These are phyloP conservation scores for Galleria mellonella DNA, from an alignment of 1,140 invertebrate genomes.

Conservation along the genomic window DNA sequence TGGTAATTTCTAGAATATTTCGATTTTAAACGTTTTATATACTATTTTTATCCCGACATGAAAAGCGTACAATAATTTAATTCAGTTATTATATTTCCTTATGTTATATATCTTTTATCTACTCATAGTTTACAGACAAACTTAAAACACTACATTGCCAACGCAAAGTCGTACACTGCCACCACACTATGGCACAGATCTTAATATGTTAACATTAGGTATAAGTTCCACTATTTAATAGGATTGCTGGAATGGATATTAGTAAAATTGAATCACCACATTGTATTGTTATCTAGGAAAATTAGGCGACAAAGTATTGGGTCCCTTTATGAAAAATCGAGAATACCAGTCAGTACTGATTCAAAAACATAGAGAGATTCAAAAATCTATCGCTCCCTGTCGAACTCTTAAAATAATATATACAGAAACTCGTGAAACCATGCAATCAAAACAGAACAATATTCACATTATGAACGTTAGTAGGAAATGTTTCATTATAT, in stretches of 20 bases:
- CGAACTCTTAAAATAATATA: conserved; percentile 70
- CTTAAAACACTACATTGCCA: conserved; percentile 57
- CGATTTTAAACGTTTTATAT: no score
- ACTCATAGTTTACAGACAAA: conserved; percentile 60
- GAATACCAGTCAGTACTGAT: conserved; percentile 2
- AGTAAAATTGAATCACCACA: neutral
- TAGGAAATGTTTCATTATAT: conserved; percentile 40
- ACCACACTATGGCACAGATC: conserved; percentile 70
- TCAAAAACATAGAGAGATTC: conserved; percentile 59
- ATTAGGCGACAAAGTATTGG: neutral
- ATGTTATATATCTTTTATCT: conserved; percentile 59
- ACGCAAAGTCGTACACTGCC: conserved; percentile 58
- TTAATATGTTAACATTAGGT: conserved; percentile 43
- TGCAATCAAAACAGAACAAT: conserved; percentile 50
- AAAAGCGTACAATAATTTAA: conserved; percentile 2
- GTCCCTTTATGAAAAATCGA: conserved; percentile 2
- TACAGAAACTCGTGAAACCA: conserved; percentile 63
- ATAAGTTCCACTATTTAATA: conserved; percentile 41
- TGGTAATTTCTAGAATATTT: no score
- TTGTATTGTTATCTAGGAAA: conserved; percentile 2
- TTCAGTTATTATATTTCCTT: conserved; percentile 39
- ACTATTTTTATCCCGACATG: neutral
- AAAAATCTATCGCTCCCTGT: conserved; percentile 66
- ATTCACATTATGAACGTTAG: conserved; percentile 32
- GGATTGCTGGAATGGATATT: conserved; percentile 9